Evolutionary conservation across 2,888 invertebrate species (phyloP).

Genomic region (Volucella zonaria): DNA sequence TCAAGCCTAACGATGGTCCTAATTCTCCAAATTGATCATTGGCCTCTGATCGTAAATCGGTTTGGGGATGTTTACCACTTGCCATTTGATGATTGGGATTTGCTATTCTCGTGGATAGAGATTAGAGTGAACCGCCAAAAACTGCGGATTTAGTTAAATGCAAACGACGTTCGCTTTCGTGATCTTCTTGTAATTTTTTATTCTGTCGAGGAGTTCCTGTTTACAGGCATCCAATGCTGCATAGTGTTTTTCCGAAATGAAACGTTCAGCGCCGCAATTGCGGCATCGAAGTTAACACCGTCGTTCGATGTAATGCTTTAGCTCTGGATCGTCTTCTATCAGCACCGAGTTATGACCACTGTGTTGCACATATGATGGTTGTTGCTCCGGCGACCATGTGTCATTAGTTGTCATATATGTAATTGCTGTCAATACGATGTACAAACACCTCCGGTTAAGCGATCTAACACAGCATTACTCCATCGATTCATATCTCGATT

Average conservation of each 20-base stretch:
- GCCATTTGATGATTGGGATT: conserved; percentile 82
- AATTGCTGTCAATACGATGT: conserved; percentile 94
- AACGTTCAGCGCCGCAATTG: conserved; percentile 86
- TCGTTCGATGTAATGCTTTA: conserved; percentile 75
- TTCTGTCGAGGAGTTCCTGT: conserved; percentile 97
- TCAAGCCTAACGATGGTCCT: conserved; percentile 91
- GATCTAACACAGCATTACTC: conserved; percentile 93
- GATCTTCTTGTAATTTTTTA: conserved; percentile 88
- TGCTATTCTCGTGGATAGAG: conserved; percentile 81
- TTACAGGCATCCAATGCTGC: conserved; percentile 96
- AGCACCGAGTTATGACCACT: no score
- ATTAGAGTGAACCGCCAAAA: conserved; percentile 84
- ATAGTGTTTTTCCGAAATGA: conserved; percentile 99
- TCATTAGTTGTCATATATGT: conserved; percentile 88
- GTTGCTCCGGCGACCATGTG: conserved; percentile 84
- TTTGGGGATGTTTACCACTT: conserved; percentile 82
- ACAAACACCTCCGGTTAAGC: conserved; percentile 89
- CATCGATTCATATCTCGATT: conserved; percentile 81
- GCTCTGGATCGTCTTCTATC: no score
- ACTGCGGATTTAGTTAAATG: conserved; percentile 81
- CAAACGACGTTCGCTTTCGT: conserved; percentile 83
- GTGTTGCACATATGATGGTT: no score
- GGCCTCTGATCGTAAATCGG: conserved; percentile 80
- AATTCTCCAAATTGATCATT: conserved; percentile 86
- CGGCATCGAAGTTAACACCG: conserved; percentile 81